Evolutionary conservation across 2,888 invertebrate species (phyloP), one percentile per base, ranked within the genome.

Genomic region (Epistrophe eligans): DNA sequence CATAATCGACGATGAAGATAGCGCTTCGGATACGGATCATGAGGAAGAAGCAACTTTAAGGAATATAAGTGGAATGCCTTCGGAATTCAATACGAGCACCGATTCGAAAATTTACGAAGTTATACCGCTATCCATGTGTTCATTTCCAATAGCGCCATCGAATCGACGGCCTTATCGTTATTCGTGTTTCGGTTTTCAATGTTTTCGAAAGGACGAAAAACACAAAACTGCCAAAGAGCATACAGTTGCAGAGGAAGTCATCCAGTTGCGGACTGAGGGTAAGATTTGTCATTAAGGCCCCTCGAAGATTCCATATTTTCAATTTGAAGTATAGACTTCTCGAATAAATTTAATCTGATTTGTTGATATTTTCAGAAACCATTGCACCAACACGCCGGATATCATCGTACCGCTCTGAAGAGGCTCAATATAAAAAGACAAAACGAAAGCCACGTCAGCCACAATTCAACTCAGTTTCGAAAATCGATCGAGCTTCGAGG

Each of bases 391-490:
- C 76, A 0, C 89, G 92, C 0, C 90, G 92, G 9, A 91, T 92
- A 90, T 92, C 92, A 19, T 52, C 87, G 2, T 92, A 91, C 73
- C 90, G 92, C 0, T 91, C 91, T 35, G 91, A 91, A 70, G 92
- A 92, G 74, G 79, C 92, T 55, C 92, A 92, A 82, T 92, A 91
- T 55, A 90, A 92, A 5, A 90, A 91, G 81, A 7, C 52, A 24
- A 92, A 91, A 77, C 91, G 92, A 76, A 92, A 92, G 88, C 70
- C 70, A 55, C 90, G 92, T 10, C 94, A 95, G 3, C 95, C 95
- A 0, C 93, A 95, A 88, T 96, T 95, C 90, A 97, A 97, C 92
- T 96, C 96, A 35, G 97, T 97, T 4, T 97, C 97, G 80, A 96
- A 96, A 93, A 96, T 97, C 88, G 97, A 97, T 93, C 94, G 95